Evolutionary conservation across 2,888 invertebrate genomes (phyloP).

Genomic region (Agonopterix arenella): DNA sequence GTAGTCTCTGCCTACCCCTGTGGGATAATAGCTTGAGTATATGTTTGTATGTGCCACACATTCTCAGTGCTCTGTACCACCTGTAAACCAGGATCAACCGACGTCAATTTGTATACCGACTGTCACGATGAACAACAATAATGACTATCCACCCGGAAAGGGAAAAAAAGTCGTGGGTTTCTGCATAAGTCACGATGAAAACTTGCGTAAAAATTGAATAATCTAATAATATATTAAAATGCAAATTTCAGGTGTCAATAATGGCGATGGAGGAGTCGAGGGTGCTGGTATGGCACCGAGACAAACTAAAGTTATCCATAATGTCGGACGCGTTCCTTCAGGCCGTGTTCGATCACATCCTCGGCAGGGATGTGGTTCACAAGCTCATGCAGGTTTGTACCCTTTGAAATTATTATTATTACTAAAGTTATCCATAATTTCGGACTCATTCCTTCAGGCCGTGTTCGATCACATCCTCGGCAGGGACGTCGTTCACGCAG

Average conservation of each 20-base stretch:
- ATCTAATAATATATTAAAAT: neutral
- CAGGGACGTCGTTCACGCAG: conserved; percentile 90
- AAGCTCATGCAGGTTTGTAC: conserved; percentile 86
- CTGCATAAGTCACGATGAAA: too few relatives aligned
- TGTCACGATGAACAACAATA: too few relatives aligned
- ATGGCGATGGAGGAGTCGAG: conserved; percentile 92
- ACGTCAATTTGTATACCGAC: too few relatives aligned
- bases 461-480: conserved; percentile 92
- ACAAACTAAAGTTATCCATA: conserved; percentile 90
- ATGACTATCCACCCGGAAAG: too few relatives aligned
- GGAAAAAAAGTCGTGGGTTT: too few relatives aligned
- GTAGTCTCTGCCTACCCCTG: too few relatives aligned
- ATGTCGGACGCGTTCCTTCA: conserved; percentile 89
- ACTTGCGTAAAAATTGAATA: too few relatives aligned
- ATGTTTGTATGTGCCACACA: too few relatives aligned
- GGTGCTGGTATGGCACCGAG: conserved; percentile 89
- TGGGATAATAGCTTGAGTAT: too few relatives aligned
- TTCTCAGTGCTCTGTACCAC: too few relatives aligned
- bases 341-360: conserved; percentile 90
- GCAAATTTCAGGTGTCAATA: conserved; percentile 82
- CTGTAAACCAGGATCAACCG: too few relatives aligned
- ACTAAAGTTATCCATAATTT: conserved; percentile 88
- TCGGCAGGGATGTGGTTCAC: conserved; percentile 90
- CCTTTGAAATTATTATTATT: too few relatives aligned
- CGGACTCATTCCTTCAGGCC: conserved; percentile 88